Percentiles rank a stretch among this genome's conserved stretches.
phyloP scores from a whole-genome alignment of 2,888 invertebrate species.

The Brenthis daphne region DNA sequence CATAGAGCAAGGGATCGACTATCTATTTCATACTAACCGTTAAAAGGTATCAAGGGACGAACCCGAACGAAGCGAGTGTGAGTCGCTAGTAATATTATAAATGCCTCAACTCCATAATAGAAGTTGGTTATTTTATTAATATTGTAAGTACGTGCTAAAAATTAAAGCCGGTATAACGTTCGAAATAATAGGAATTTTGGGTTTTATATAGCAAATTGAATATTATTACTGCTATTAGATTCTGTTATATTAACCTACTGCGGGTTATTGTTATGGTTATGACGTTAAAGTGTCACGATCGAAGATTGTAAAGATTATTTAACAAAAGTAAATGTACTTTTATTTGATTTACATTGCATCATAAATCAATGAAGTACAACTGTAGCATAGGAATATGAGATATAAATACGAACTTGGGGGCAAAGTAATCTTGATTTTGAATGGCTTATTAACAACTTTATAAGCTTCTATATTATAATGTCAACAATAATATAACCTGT shows the following conservation, averaged over 20 bases:
- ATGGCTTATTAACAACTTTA: too few species aligned
- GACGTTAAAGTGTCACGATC: constrained; percentile 3
- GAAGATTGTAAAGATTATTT: constrained; percentile 8
- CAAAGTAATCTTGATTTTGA: too few species aligned
- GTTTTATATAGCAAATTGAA: constrained; percentile 20
- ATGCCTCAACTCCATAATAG: constrained; percentile 11
- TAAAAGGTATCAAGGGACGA: background rate
- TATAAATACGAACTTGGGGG: too few species aligned
- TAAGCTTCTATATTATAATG: too few species aligned
- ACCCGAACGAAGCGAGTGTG: too few species aligned
- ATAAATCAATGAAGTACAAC: too few species aligned
- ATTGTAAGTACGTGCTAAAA: constrained; percentile 23
- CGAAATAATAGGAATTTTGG: constrained; percentile 20
- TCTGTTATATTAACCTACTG: constrained; percentile 17
- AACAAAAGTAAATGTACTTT: background rate
- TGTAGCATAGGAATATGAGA: too few species aligned
- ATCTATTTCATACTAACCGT: too few species aligned
- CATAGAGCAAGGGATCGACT: too few species aligned
- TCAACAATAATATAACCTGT: too few species aligned
- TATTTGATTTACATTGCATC: too few species aligned
- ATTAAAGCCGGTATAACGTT: constrained; percentile 17
- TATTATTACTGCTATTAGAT: constrained; percentile 13
- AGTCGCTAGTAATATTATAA: constrained; percentile 3
- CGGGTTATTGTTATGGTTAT: constrained; percentile 17
- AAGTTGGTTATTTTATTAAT: constrained; percentile 19